Evolutionary conservation across 2,888 invertebrate species (phyloP), one percentile per base, ranked within the genome.

Genomic region (Strigamia crassipes): DNA sequence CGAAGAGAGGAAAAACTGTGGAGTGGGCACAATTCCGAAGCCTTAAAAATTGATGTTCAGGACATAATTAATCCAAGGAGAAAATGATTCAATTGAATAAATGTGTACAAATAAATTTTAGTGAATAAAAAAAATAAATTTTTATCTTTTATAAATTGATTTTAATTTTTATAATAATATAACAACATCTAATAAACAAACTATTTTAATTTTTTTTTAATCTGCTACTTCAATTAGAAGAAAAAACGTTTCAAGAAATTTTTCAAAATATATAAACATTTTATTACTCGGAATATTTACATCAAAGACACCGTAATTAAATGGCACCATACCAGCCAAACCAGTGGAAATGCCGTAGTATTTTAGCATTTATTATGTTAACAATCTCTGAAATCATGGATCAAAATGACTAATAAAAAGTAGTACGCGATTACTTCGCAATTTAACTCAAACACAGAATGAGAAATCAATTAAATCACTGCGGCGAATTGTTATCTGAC

Each of bases 321-420:
- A 73, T 73, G 73, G 73, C 73, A 73, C 31, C 23, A 15, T 73
- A 73, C 73, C 73, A 73, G 73, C 73, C 73, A 73, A 73, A 73
- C 73, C 73, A 73, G 73, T 73, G 73, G 73, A 73, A 73, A 73
- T 73, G 73, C 73, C 73, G 31, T 31, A 12, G 27, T 1, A 27
- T 73, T 73, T 38, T 31, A 12, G 13, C 12, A 27, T 73, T 73
- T 38, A 38, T 38, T 21, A 21, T 18, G 18, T 56, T 21, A 56
- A 56, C 56, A 56, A 18, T n/a, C 18, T 56, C 56, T 1, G 18
- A 56, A 56, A 18, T 9, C 18, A 73, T 73, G 31, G 73, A 27
- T 73, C 0, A 38, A 73, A 73, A 15, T 73, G 73, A 73, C 73
- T 73, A 73, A 56, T 13, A 15, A 56, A n/a, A 56, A 56, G 0